These are phyloP conservation scores for Thyatira batis DNA, from an alignment of 2,888 invertebrate genomes.

Conservation along the genomic window DNA sequence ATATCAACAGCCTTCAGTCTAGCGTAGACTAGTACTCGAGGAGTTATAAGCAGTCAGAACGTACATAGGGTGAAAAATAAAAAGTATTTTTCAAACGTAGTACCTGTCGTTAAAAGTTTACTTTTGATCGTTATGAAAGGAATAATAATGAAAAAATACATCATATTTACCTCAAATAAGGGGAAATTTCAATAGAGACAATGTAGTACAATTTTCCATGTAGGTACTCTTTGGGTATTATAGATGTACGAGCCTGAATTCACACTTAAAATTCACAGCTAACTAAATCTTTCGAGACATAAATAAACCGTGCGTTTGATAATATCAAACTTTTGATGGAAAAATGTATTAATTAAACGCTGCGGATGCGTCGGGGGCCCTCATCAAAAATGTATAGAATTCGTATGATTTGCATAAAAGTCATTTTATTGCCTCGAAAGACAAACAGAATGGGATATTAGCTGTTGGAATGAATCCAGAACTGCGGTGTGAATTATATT, in stretches of 20 bases:
- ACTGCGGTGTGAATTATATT: constrained; percentile 50
- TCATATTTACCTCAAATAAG: neutral
- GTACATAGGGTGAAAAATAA: constrained; percentile 45
- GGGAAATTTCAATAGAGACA: neutral
- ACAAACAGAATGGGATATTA: constrained; percentile 81
- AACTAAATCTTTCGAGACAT: constrained; percentile 27
- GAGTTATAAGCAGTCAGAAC: constrained; percentile 48
- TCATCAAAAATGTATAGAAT: constrained; percentile 83
- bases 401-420: constrained; percentile 82
- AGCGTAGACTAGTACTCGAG: constrained; percentile 32
- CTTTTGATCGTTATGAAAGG: constrained; percentile 4
- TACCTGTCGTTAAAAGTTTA: constrained; percentile 8
- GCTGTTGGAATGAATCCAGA: constrained; percentile 73
- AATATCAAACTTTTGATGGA: constrained; percentile 70
- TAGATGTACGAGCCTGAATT: too few relatives aligned
- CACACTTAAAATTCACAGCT: constrained; percentile 8
- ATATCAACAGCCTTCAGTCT: constrained; percentile 50
- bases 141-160: neutral
- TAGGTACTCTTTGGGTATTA: neutral
- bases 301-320: constrained; percentile 50
- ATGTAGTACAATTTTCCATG: neutral
- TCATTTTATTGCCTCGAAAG: constrained; percentile 82
- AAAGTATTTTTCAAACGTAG: constrained; percentile 28
- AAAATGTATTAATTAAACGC: constrained; percentile 79
- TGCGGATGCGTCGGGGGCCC: constrained; percentile 61